These are phyloP conservation scores for Dermolepida albohirtum DNA, from an alignment of 2,888 invertebrate genomes.

Conservation along the genomic window DNA sequence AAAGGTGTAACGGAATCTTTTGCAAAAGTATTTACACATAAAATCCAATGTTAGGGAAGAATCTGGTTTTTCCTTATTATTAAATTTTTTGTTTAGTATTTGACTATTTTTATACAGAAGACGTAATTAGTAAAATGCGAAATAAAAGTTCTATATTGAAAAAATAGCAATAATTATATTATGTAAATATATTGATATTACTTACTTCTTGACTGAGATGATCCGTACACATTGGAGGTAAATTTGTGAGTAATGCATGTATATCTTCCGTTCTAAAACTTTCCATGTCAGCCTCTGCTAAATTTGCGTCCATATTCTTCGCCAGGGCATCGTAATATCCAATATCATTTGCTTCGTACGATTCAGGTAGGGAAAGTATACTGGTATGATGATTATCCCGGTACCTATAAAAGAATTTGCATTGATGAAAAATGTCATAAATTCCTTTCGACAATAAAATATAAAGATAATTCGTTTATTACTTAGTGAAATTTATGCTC, in stretches of 20 bases:
- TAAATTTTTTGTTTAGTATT: no score
- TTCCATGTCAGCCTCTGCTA: constrained; percentile 96
- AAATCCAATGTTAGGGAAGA: no score
- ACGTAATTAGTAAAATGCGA: neutral
- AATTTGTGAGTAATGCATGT: constrained; percentile 83
- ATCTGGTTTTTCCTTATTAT: no score
- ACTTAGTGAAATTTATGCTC: no score
- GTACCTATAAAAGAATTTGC: constrained; percentile 68
- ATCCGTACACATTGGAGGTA: constrained; percentile 75
- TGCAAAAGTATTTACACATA: no score
- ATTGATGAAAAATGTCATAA: no score
- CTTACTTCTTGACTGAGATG: constrained; percentile 65
- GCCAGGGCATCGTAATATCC: constrained; percentile 87
- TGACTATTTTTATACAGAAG: no score
- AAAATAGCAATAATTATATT: neutral
- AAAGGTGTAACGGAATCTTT: no score
- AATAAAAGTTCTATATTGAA: neutral
- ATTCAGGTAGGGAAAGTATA: constrained; percentile 83
- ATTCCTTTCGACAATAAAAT: no score
- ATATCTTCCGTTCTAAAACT: constrained; percentile 93
- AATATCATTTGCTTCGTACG: constrained; percentile 76
- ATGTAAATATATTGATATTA: neutral
- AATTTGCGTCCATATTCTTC: constrained; percentile 90
- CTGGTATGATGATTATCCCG: constrained; percentile 87
- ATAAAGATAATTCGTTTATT: no score